Evolutionary conservation across 2,113 vertebrate species (phyloP), one percentile per base, ranked within the genome.

Genomic region (Cyprinodon brontotheroides): DNA sequence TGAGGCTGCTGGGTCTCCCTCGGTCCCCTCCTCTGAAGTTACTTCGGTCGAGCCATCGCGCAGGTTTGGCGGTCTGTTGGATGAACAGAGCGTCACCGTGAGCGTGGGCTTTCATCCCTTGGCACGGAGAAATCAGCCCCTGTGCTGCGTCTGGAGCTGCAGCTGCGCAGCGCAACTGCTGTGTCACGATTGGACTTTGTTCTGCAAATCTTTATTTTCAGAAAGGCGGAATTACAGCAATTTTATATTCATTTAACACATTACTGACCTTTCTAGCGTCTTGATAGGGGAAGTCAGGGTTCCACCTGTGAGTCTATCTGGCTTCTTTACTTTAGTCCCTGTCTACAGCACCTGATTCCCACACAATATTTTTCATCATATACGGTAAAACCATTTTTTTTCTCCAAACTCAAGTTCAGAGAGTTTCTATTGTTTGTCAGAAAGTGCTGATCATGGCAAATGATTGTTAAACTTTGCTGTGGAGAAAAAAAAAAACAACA

Each of bases 391-490:
- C 29, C 48, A 14, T 61, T 43, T 76, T 87, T 87, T 75, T 80
- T 78, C 79, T 41, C 29, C 66, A 75, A 29, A 75, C 61, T 39
- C 17, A 88, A 91, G 86, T 89, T 65, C 84, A 83, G 86, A 87
- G 84, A 80, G 50, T 85, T 87, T 91, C 94, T 90, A 94, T 95
- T 96, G 94, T 95, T 94, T 90, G 83, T 77, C 83, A 83, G 91
- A 95, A 92, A 87, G 50, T 93, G 95, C 94, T 95, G 95, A 95
- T 91, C 87, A 73, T 90, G 93, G 94, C 93, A 94, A 87, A 92
- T 94, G 88, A 74, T 66, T 73, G 41, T 79, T 83, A 78, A 62
- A 60, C 62, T 92, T 88, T 80, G 63, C 36, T 6, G 60, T 53
- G 17, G 36, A 65, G 20, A 4, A 69, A 53, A 57, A 48, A 29